Evolutionary conservation across 1,140 invertebrate genomes (phyloP).

Genomic region (Trichoplusia ni): DNA sequence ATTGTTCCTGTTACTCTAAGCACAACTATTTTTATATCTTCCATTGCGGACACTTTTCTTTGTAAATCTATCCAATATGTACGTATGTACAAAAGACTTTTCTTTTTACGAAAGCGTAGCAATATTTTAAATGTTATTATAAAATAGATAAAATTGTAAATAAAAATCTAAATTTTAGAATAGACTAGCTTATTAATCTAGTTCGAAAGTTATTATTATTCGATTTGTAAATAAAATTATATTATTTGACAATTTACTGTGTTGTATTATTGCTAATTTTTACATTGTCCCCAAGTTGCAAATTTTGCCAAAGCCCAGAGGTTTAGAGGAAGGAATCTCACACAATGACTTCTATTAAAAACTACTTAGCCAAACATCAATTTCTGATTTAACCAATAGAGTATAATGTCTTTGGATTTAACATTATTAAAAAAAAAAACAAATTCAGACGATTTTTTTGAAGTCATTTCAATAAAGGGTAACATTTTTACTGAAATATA

Average conservation of each 20-base stretch:
- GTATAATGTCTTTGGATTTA: too few relatives aligned
- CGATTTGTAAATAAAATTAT: constrained; percentile 76
- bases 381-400: too few relatives aligned
- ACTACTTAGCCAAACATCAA: too few relatives aligned
- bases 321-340: too few relatives aligned
- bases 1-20: constrained; percentile 16
- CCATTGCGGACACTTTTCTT: not conserved
- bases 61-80: not conserved
- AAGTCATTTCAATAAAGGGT: too few relatives aligned
- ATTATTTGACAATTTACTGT: constrained; percentile 66
- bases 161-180: constrained; percentile 49
- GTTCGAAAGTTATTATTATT: constrained; percentile 64
- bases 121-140: constrained; percentile 45
- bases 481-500: too few relatives aligned
- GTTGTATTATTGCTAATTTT: constrained; percentile 39
- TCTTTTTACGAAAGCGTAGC: constrained; percentile 36
- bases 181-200: constrained; percentile 54
- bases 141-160: constrained; percentile 54
- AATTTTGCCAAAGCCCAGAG: not conserved
- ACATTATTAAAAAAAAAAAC: not conserved
- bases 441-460: too few relatives aligned
- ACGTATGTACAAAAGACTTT: constrained; percentile 20
- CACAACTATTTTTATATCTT: constrained; percentile 3
- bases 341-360: too few relatives aligned
- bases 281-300: not conserved